phyloP scores from a whole-genome alignment of 2,797 vertebrate species.

The Arrhamphus sclerolepis region DNA sequence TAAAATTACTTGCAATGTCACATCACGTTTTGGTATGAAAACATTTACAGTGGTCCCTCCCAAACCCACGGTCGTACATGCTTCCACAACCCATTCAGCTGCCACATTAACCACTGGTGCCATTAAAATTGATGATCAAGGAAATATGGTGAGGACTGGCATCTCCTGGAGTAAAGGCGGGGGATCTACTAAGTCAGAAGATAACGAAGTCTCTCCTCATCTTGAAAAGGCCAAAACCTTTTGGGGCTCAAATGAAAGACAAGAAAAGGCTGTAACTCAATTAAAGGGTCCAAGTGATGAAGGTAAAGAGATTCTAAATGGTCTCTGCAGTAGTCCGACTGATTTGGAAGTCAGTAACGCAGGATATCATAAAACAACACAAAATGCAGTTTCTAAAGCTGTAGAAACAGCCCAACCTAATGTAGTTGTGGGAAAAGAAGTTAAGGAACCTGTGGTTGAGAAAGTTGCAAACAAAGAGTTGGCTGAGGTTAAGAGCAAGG shows the following conservation, averaged over 20 bases:
- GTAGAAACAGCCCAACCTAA: constrained; percentile 39
- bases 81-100: constrained; percentile 67
- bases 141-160: constrained; percentile 85
- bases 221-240: constrained; percentile 86
- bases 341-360: constrained; percentile 38
- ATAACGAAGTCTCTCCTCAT: constrained; percentile 65
- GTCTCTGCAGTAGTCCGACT: constrained; percentile 34
- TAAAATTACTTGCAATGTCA: constrained; percentile 75
- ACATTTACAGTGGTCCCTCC: constrained; percentile 94
- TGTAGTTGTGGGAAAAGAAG: constrained; percentile 45
- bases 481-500: constrained; percentile 61
- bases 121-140: constrained; percentile 94
- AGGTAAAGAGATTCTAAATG: constrained; percentile 51
- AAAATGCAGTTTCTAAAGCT: constrained; percentile 25
- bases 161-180: constrained; percentile 41
- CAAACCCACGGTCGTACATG: constrained; percentile 71
- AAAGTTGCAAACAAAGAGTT: constrained; percentile 40
- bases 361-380: constrained; percentile 34
- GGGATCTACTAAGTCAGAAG: constrained; percentile 28
- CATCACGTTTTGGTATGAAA: constrained; percentile 88
- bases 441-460: constrained; percentile 26
- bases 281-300: constrained; percentile 49
- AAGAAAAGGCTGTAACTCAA: constrained; percentile 49
- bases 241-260: constrained; percentile 83
- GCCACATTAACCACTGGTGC: constrained; percentile 80